Conservation (phyloP, 2,113 vertebrate species). For the Chaetodon auriga region DNA sequence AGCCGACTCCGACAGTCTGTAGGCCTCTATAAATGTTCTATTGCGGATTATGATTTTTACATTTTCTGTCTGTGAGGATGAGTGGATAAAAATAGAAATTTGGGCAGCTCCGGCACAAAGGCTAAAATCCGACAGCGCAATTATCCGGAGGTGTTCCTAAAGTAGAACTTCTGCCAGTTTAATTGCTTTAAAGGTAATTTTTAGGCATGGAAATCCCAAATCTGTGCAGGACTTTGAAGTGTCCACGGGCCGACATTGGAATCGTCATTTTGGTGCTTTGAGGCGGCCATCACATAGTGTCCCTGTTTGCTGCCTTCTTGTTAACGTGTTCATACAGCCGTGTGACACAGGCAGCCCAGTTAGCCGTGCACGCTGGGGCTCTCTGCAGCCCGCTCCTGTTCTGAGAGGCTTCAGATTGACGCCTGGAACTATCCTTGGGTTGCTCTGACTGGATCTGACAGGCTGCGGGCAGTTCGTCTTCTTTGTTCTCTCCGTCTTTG, state of each 20-base stretch:
- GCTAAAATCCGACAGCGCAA: conserved; percentile 44
- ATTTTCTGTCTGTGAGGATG: conserved; percentile 32
- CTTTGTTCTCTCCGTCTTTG: conserved; percentile 61
- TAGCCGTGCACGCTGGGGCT: conserved; percentile 63
- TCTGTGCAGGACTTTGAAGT: conserved; percentile 52
- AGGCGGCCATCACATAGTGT: conserved; percentile 28
- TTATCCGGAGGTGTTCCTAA: conserved; percentile 49
- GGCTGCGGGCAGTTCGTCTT: conserved; percentile 48
- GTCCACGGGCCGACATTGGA: conserved; percentile 40
- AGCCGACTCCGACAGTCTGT: conserved; percentile 21
- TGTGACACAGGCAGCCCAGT: conserved; percentile 66
- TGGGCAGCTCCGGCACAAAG: conserved; percentile 17
- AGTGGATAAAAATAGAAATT: conserved; percentile 46
- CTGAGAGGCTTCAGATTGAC: conserved; percentile 50
- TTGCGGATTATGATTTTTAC: conserved; percentile 31
- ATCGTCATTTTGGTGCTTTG: conserved; percentile 35
- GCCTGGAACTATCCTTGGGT: conserved; percentile 47
- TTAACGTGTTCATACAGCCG: conserved; percentile 61
- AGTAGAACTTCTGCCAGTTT: conserved; percentile 40
- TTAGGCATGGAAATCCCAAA: conserved; percentile 45
- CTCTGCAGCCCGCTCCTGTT: conserved; percentile 46
- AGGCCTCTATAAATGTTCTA: conserved; percentile 7
- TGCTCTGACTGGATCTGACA: conserved; percentile 57
- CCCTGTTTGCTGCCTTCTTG: conserved; percentile 49
- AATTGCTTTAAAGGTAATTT: conserved; percentile 59